phyloP scores from a whole-genome alignment of 2,888 invertebrate genomes.

The Lithophane leautieri region DNA sequence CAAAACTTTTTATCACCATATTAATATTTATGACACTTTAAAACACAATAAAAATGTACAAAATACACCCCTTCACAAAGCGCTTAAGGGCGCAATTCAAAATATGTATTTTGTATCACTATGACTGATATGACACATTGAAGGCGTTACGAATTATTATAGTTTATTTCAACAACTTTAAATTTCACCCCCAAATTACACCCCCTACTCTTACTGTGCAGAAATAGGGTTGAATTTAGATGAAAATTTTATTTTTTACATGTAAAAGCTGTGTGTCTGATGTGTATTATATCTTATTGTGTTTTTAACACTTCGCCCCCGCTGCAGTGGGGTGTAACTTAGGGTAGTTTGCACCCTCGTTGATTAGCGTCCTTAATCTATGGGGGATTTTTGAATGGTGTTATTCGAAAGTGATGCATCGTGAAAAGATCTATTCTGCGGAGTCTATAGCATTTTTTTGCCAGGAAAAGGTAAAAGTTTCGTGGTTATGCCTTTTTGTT shows the following conservation, averaged over 20 bases:
- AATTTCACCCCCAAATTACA: background rate
- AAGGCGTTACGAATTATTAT: conserved; percentile 89
- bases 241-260: conserved; percentile 25
- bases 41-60: conserved; percentile 74
- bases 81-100: conserved; percentile 83
- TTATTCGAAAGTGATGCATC: conserved; percentile 66
- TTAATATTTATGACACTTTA: conserved; percentile 73
- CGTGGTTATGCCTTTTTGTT: background rate
- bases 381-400: conserved; percentile 81
- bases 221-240: conserved; percentile 63
- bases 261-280: conserved; percentile 49
- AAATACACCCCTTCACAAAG: conserved; percentile 79
- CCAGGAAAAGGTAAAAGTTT: background rate
- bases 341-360: conserved; percentile 88
- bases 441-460: background rate
- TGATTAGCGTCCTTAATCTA: conserved; percentile 89
- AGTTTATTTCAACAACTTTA: conserved; percentile 65
- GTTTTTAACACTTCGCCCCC: conserved; percentile 89
- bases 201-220: conserved; percentile 45
- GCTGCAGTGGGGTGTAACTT: conserved; percentile 76
- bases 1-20: conserved; percentile 61
- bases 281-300: conserved; percentile 87
- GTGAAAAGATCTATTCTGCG: background rate
- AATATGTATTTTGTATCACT: conserved; percentile 88
- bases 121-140: conserved; percentile 90